Conservation (phyloP, 2,113 vertebrate genomes). For the Emydura subglobosa region DNA sequence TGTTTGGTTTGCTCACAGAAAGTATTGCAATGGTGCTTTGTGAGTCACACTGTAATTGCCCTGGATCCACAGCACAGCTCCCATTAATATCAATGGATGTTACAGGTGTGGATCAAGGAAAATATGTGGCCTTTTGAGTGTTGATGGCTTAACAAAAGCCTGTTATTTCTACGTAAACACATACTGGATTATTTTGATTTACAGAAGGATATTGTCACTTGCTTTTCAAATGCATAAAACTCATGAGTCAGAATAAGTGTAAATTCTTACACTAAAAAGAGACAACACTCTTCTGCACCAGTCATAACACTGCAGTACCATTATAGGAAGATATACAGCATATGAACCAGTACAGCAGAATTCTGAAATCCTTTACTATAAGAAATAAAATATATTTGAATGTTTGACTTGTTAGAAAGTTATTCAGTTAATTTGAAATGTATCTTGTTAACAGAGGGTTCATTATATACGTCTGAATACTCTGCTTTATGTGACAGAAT, state of each 20-base stretch:
- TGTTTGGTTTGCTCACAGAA: not conserved
- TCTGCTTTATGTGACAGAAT: too few relatives aligned
- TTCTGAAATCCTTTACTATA: not conserved
- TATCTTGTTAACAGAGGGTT: not conserved
- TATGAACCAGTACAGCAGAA: not conserved
- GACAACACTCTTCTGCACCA: not conserved
- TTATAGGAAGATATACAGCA: not conserved
- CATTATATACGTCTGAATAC: not conserved
- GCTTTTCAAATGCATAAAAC: not conserved
- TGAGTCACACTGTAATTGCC: rapidly evolving
- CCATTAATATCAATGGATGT: not conserved
- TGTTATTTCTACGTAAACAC: not conserved
- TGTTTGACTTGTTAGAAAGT: not conserved
- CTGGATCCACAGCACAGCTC: not conserved
- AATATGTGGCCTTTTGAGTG: not conserved
- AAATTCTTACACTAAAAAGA: not conserved
- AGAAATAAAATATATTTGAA: not conserved
- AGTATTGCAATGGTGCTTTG: not conserved
- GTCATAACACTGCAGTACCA: not conserved
- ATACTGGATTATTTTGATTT: not conserved
- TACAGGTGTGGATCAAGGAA: not conserved
- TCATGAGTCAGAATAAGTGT: not conserved
- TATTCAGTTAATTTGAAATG: not conserved
- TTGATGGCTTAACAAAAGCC: not conserved
- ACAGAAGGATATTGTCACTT: not conserved